These are phyloP conservation scores for Pemphigus obesinymphae DNA, from an alignment of 1,140 invertebrate genomes.

Conservation along the genomic window DNA sequence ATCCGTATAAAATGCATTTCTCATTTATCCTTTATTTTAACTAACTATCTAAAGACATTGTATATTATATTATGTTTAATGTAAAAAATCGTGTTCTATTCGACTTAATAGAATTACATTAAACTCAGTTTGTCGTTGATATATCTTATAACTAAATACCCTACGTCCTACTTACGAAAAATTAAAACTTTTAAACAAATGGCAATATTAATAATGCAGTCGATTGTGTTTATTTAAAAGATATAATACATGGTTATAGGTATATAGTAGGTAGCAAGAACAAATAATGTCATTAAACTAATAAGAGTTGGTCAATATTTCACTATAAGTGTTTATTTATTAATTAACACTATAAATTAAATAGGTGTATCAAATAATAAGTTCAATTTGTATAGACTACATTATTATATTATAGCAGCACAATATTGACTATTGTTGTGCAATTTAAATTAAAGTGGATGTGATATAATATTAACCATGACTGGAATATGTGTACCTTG, in stretches of 20 bases:
- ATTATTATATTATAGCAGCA: background rate
- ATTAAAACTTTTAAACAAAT: background rate
- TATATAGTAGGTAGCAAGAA: background rate
- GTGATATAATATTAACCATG: too few relatives aligned
- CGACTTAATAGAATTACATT: too few relatives aligned
- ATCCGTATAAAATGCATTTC: too few relatives aligned
- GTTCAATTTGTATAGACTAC: background rate
- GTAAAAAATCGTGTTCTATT: too few relatives aligned
- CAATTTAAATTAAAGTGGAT: background rate
- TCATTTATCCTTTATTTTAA: too few relatives aligned
- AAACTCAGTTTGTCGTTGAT: background rate
- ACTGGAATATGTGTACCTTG: too few relatives aligned
- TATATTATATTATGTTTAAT: background rate
- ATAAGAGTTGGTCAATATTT: background rate
- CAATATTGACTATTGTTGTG: background rate
- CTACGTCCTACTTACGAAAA: background rate
- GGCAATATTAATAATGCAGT: background rate
- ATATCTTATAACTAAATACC: background rate
- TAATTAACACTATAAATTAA: background rate
- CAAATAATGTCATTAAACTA: background rate
- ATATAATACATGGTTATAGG: too few relatives aligned
- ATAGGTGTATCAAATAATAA: background rate
- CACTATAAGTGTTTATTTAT: constrained; percentile 1
- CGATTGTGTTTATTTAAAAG: background rate
- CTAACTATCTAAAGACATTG: too few relatives aligned